Conservation (phyloP, 1,140 invertebrate species). For the Drosophila lacteicornis region DNA sequence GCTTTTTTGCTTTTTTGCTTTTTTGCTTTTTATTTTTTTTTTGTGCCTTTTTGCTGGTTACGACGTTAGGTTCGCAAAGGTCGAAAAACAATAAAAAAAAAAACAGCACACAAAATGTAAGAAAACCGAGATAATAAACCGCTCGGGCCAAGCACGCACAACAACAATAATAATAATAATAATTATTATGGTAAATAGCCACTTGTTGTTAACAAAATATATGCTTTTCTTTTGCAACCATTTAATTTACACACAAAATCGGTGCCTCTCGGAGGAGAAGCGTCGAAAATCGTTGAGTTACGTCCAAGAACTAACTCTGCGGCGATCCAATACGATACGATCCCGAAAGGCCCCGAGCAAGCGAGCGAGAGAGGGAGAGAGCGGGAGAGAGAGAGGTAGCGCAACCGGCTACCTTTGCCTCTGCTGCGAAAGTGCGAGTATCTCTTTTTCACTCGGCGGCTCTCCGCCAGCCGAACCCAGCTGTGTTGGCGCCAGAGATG, state of each 20-base stretch:
- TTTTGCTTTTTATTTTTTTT: conserved; percentile 31
- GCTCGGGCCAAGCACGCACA: conserved; percentile 16
- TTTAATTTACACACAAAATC: conserved; percentile 9
- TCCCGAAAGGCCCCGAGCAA: not conserved
- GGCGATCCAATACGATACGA: conserved; percentile 7
- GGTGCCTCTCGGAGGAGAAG: conserved; percentile 31
- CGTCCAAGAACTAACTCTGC: conserved; percentile 63
- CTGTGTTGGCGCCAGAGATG: conserved; percentile 17
- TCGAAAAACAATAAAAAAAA: conserved; percentile 46
- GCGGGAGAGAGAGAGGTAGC: not conserved
- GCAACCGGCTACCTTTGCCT: conserved; percentile 21
- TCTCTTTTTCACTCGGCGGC: conserved; percentile 10
- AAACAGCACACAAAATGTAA: conserved; percentile 1
- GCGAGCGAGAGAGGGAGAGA: conserved; percentile 5
- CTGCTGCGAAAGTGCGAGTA: conserved; percentile 24
- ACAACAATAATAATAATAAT: not conserved
- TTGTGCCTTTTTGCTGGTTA: conserved; percentile 46
- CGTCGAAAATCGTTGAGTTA: conserved; percentile 59
- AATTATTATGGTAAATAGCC: conserved; percentile 9
- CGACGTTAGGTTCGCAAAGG: conserved; percentile 74
- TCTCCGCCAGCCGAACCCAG: not conserved
- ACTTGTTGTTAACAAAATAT: conserved; percentile 27
- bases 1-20: conserved; percentile 29
- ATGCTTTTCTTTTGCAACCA: conserved; percentile 2
- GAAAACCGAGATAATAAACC: conserved; percentile 29